Evolutionary conservation across 1,140 invertebrate species (phyloP).

Genomic region (Eupristina koningsbergeri): DNA sequence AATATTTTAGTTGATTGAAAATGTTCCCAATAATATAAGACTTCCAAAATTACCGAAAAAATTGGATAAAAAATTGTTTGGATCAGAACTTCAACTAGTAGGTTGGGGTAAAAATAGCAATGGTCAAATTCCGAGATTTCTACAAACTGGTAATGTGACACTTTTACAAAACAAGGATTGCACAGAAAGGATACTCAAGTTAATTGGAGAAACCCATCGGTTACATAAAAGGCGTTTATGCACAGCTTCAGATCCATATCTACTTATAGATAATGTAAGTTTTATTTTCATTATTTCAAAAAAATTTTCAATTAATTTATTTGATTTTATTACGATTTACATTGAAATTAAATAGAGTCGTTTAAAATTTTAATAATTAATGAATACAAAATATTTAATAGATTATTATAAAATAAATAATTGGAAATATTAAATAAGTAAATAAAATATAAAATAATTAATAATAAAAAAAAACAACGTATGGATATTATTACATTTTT

Average conservation of each 20-base stretch:
- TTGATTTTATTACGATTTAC: too few relatives aligned
- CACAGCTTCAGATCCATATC: background rate
- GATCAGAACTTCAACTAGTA: background rate
- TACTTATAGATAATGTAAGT: background rate
- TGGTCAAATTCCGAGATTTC: background rate
- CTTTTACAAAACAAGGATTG: background rate
- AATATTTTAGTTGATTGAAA: background rate
- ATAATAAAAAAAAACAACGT: too few relatives aligned
- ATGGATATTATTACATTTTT: too few relatives aligned
- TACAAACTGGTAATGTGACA: background rate
- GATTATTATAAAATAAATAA: too few relatives aligned
- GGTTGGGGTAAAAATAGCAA: background rate
- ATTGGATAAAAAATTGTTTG: background rate
- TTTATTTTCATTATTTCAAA: too few relatives aligned
- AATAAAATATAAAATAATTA: too few relatives aligned
- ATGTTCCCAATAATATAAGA: background rate
- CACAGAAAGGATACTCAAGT: background rate
- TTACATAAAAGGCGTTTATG: background rate
- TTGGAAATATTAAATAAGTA: too few relatives aligned
- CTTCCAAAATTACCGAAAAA: background rate
- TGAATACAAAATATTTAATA: too few relatives aligned
- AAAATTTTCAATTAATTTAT: too few relatives aligned
- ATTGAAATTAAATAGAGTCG: too few relatives aligned
- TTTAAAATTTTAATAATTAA: too few relatives aligned
- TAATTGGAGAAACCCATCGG: background rate